A percentile compares a stretch with the other conserved stretches of the same genome.
Conservation (phyloP, 1,140 invertebrate species). For the Drosophila pallidifrons region DNA sequence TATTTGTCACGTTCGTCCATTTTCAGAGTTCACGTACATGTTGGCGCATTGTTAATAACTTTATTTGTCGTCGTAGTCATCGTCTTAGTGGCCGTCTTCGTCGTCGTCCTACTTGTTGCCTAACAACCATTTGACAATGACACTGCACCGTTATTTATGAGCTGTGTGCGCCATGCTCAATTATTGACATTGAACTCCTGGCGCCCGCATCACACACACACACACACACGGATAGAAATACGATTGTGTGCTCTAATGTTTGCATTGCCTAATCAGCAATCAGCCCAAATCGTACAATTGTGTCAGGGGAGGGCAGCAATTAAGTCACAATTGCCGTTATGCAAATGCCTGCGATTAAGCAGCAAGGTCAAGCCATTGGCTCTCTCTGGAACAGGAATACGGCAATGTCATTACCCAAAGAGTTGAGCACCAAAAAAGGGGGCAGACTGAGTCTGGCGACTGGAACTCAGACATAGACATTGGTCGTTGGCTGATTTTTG, state of each 20-base stretch:
- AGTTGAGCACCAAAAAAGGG: slow-evolving; percentile 29
- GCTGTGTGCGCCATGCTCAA: slow-evolving; percentile 69
- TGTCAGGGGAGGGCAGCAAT: slow-evolving; percentile 62
- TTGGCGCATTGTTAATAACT: slow-evolving; percentile 81
- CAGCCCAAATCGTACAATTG: slow-evolving; percentile 65
- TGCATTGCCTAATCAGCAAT: slow-evolving; percentile 70
- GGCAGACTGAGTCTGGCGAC: neutral
- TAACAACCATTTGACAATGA: slow-evolving; percentile 42
- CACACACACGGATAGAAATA: slow-evolving; percentile 9
- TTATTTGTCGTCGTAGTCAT: slow-evolving; percentile 71
- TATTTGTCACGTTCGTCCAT: slow-evolving; percentile 82
- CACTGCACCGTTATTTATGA: slow-evolving; percentile 80
- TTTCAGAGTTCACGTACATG: slow-evolving; percentile 80
- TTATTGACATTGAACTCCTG: slow-evolving; percentile 81
- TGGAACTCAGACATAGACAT: neutral
- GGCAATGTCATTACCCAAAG: slow-evolving; percentile 22
- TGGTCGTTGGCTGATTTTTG: neutral
- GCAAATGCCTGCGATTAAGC: slow-evolving; percentile 18
- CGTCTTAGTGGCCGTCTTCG: slow-evolving; percentile 64
- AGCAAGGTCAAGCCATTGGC: slow-evolving; percentile 64
- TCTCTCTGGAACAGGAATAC: slow-evolving; percentile 46
- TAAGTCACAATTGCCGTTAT: slow-evolving; percentile 56
- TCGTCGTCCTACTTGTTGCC: slow-evolving; percentile 73
- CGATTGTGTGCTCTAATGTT: slow-evolving; percentile 32
- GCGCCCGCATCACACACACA: slow-evolving; percentile 67